A percentile compares a stretch with the other conserved stretches of the same genome.
Evolutionary conservation across 2,888 invertebrate species (phyloP).

Genomic region (Idaea straminata): DNA sequence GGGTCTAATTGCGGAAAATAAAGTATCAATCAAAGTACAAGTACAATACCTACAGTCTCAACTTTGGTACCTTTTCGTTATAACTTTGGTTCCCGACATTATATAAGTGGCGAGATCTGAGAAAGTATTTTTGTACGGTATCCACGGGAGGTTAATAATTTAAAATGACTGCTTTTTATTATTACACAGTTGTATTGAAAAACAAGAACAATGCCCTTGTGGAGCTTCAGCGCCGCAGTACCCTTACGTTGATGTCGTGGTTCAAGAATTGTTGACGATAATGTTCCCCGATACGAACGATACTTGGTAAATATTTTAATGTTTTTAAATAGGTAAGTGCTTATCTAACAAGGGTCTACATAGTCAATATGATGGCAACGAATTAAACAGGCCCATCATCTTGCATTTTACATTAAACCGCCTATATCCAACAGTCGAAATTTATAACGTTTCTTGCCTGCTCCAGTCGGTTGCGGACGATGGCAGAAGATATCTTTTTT

Average conservation of each 20-base stretch:
- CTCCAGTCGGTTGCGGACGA: no score
- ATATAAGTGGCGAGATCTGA: no score
- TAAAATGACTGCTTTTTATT: not conserved
- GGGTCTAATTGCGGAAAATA: no score
- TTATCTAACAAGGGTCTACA: not conserved
- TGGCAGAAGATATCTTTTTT: no score
- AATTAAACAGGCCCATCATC: not conserved
- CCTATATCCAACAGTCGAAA: not conserved
- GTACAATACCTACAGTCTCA: no score
- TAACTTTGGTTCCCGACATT: not conserved
- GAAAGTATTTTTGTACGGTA: no score
- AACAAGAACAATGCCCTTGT: slow-evolving; percentile 38
- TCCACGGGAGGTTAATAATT: not conserved
- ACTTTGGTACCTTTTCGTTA: not conserved
- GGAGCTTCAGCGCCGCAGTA: slow-evolving; percentile 32
- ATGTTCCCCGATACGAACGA: slow-evolving; percentile 25
- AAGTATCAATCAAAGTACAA: no score
- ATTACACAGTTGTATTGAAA: slow-evolving; percentile 39
- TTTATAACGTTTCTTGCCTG: no score
- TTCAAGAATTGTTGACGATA: slow-evolving; percentile 43
- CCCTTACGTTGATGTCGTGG: slow-evolving; percentile 38
- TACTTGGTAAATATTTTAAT: not conserved
- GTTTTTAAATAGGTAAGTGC: not conserved
- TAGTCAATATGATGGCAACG: not conserved
- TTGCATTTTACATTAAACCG: not conserved